Evolutionary conservation across 2,888 invertebrate genomes (phyloP).

Genomic region (Caenorhabditis plicata): DNA sequence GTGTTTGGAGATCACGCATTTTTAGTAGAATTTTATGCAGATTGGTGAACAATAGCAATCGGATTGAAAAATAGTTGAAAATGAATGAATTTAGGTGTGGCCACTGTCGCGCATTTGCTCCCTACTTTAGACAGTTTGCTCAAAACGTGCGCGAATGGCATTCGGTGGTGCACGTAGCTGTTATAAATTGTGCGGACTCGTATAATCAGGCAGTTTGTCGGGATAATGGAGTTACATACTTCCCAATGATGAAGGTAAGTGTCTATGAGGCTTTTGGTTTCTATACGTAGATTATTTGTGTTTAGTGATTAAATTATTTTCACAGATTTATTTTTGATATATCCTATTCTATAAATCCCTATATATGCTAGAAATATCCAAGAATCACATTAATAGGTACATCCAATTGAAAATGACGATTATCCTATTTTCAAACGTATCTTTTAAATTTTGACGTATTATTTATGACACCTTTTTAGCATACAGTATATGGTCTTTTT

Average conservation of each 20-base stretch:
- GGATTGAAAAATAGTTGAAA: background rate
- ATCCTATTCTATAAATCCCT: no score
- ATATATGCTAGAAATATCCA: no score
- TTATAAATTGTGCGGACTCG: constrained; percentile 63
- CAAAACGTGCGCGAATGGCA: constrained; percentile 64
- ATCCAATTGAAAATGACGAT: no score
- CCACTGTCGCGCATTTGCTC: constrained; percentile 86
- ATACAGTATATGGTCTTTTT: no score
- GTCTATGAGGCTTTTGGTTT: background rate
- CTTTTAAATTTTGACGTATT: no score
- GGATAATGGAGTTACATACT: constrained; percentile 59
- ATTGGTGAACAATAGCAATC: constrained; percentile 72
- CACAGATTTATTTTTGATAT: no score
- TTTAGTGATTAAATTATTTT: no score
- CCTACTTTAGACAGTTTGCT: constrained; percentile 80
- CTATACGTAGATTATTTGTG: no score
- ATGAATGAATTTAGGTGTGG: no score
- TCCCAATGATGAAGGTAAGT: constrained; percentile 62
- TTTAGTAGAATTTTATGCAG: constrained; percentile 86
- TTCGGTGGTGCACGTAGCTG: constrained; percentile 48
- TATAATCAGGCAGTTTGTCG: constrained; percentile 59
- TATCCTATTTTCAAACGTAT: no score
- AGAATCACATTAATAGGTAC: no score
- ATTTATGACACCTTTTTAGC: no score
- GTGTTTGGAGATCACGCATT: constrained; percentile 72